Conservation (phyloP, 2,888 invertebrate species). For the Glyphotaelius pellucidus region DNA sequence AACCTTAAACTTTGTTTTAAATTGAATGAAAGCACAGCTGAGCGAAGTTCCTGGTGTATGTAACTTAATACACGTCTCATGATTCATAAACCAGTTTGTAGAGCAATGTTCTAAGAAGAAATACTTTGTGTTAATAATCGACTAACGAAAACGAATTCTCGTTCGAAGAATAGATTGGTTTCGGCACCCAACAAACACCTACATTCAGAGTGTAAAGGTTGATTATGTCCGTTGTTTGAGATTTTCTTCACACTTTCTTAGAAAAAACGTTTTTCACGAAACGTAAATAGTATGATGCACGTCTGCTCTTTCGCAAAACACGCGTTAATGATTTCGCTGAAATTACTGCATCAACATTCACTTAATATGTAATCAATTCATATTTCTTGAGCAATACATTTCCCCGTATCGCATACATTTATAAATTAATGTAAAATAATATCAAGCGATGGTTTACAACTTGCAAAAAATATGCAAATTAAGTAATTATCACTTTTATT, state of each 20-base stretch:
- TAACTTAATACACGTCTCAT: conserved; percentile 8
- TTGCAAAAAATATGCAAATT: background rate
- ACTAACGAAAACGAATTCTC: background rate
- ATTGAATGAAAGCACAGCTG: conserved; percentile 28
- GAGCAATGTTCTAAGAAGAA: background rate
- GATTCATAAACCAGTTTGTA: conserved; percentile 33
- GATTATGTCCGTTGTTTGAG: background rate
- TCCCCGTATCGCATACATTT: background rate
- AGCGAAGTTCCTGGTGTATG: conserved; percentile 33
- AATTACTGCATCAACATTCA: background rate
- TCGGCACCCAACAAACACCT: background rate
- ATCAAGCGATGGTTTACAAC: background rate
- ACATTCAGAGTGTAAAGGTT: background rate
- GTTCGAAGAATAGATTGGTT: background rate
- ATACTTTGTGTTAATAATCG: background rate
- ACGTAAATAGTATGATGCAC: background rate
- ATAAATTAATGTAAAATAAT: background rate
- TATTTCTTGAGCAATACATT: background rate
- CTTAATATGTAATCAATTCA: background rate
- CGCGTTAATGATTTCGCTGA: background rate
- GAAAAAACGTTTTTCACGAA: background rate
- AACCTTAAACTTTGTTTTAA: conserved; percentile 31
- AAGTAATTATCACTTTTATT: background rate
- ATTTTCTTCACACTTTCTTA: background rate
- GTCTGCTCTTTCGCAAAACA: background rate